phyloP scores from a whole-genome alignment of 1,140 invertebrate genomes.

The Diorhabda carinulata region DNA sequence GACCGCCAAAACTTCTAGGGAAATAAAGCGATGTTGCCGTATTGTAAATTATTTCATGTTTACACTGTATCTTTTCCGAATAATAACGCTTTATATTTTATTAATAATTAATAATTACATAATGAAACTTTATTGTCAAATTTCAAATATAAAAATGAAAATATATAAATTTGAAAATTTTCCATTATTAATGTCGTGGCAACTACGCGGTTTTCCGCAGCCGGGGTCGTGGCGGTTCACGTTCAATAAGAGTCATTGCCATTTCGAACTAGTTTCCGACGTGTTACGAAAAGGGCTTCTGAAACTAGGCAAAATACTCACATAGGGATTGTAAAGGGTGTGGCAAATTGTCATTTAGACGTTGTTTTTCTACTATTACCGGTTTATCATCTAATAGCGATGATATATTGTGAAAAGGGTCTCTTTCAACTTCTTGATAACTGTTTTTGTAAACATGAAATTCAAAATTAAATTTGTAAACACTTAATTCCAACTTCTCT shows the following conservation, averaged over 20 bases:
- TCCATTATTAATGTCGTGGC: neutral
- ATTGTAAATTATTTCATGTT: no score
- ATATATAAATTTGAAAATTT: no score
- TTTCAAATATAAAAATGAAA: no score
- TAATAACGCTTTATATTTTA: no score
- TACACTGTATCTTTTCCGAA: no score
- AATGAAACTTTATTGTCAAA: no score
- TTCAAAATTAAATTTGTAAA: no score
- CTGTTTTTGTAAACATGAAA: no score
- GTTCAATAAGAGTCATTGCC: constrained; percentile 21
- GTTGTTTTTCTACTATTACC: neutral
- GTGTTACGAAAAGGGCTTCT: constrained; percentile 6
- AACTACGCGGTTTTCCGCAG: neutral
- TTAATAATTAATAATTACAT: no score
- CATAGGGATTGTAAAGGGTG: neutral
- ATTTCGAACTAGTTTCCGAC: constrained; percentile 14
- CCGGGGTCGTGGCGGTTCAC: constrained; percentile 16
- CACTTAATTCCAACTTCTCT: no score
- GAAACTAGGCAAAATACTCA: constrained; percentile 4
- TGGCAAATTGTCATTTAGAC: constrained; percentile 1
- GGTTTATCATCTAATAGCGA: neutral
- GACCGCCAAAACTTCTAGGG: constrained; percentile 17
- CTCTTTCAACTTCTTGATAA: no score
- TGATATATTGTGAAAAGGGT: no score
- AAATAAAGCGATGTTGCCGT: neutral